Percentiles rank a stretch among this genome's conserved stretches.
phyloP scores from a whole-genome alignment of 2,797 vertebrate genomes.

The Chloroceryle amazona region DNA sequence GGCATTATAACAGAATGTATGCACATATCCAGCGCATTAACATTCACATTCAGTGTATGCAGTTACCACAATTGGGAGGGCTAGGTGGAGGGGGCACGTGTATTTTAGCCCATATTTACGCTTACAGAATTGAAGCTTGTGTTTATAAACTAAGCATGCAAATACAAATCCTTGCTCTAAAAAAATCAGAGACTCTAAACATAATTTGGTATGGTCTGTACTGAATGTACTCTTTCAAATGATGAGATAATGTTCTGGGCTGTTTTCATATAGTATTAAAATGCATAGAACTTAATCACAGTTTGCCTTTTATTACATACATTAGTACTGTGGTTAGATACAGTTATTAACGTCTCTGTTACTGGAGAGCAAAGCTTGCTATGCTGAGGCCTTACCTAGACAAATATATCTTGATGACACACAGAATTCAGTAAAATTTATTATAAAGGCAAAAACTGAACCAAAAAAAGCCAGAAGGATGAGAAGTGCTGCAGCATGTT shows the following conservation, averaged over 20 bases:
- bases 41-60: accelerated
- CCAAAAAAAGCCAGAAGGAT: not conserved
- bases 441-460: not conserved
- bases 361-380: not conserved
- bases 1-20: not conserved
- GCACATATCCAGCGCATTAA: not conserved
- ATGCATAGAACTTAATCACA: not conserved
- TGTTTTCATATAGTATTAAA: not conserved
- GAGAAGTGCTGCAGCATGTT: not conserved
- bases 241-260: not conserved
- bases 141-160: not conserved
- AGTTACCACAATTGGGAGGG: not conserved
- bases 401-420: not conserved
- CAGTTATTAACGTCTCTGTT: not conserved
- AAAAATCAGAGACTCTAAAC: not conserved
- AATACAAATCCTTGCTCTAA: not conserved
- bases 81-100: not conserved
- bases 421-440: not conserved
- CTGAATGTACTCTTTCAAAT: not conserved
- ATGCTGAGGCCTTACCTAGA: not conserved
- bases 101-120: not conserved
- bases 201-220: accelerated
- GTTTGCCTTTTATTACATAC: not conserved
- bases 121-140: not conserved
- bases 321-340: not conserved